Evolutionary conservation across 2,888 invertebrate species (phyloP).

Genomic region (Opisthograptis luteolata): DNA sequence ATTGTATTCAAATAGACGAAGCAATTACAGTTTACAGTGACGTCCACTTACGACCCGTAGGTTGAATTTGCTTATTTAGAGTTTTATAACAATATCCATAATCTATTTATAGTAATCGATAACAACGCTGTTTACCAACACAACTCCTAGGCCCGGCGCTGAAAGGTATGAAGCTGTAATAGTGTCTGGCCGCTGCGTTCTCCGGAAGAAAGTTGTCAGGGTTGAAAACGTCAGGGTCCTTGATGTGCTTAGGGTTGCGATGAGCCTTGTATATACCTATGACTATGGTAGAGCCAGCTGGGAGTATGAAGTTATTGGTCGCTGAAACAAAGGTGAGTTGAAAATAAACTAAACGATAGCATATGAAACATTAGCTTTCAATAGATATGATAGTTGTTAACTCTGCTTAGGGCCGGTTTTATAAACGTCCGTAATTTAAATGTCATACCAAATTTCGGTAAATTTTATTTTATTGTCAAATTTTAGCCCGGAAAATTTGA

Average conservation of each 20-base stretch:
- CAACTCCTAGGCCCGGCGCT: slow-evolving; percentile 91
- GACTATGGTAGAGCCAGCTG: slow-evolving; percentile 86
- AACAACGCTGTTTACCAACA: slow-evolving; percentile 87
- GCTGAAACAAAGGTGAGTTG: slow-evolving; percentile 59
- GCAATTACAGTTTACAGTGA: neutral
- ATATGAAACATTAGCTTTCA: neutral
- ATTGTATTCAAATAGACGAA: neutral
- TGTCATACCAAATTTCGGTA: too few species aligned
- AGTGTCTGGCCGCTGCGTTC: slow-evolving; percentile 88
- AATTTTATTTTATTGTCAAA: too few species aligned
- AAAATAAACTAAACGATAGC: neutral
- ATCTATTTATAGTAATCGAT: too few species aligned
- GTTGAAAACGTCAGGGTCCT: slow-evolving; percentile 88
- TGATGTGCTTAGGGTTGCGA: slow-evolving; percentile 86
- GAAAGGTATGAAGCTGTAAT: slow-evolving; percentile 91
- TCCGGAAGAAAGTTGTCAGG: slow-evolving; percentile 92
- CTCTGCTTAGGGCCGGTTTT: too few species aligned
- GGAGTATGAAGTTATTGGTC: slow-evolving; percentile 86
- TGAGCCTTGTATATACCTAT: slow-evolving; percentile 85
- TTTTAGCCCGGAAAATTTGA: too few species aligned
- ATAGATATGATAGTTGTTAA: neutral
- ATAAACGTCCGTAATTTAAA: too few species aligned
- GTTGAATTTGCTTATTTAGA: too few species aligned
- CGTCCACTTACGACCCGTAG: too few species aligned
- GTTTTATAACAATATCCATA: too few species aligned